Percentiles rank a stretch among this genome's conserved stretches.
phyloP scores from a whole-genome alignment of 2,113 vertebrate genomes.

The Rhabdornis inornatus region DNA sequence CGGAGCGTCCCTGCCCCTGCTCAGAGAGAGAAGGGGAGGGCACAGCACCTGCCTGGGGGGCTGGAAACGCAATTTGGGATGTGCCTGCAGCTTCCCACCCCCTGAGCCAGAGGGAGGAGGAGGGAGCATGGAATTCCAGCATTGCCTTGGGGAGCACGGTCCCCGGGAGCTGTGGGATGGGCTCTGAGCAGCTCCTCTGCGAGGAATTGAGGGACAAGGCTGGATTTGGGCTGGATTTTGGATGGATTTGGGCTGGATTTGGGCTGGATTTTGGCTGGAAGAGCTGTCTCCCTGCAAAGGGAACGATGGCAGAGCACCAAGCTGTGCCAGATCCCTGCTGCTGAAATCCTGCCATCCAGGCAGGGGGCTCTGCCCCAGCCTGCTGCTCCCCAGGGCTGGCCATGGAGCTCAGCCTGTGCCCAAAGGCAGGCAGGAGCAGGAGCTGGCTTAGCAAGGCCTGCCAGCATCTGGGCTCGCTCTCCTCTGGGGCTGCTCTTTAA shows the following conservation, averaged over 20 bases:
- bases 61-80: rapidly evolving
- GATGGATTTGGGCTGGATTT: no score
- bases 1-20: not conserved
- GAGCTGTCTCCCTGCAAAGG: not conserved
- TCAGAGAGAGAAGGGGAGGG: not conserved
- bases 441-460: not conserved
- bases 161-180: not conserved
- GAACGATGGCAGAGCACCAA: not conserved
- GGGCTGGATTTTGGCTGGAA: not conserved
- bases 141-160: rapidly evolving
- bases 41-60: not conserved
- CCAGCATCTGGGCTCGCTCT: constrained; percentile 12
- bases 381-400: not conserved
- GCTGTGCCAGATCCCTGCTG: not conserved
- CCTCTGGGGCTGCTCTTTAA: constrained; percentile 39
- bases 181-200: not conserved
- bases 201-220: not conserved
- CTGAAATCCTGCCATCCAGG: constrained; percentile 6
- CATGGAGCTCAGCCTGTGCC: not conserved
- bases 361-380: constrained; percentile 15
- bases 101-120: not conserved
- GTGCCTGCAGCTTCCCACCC: not conserved
- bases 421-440: not conserved
- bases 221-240: no score
- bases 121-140: rapidly evolving